Evolutionary conservation across 2,797 vertebrate species (phyloP), one percentile per base, ranked within the genome.

Genomic region (Basileuterus tristriatus): DNA sequence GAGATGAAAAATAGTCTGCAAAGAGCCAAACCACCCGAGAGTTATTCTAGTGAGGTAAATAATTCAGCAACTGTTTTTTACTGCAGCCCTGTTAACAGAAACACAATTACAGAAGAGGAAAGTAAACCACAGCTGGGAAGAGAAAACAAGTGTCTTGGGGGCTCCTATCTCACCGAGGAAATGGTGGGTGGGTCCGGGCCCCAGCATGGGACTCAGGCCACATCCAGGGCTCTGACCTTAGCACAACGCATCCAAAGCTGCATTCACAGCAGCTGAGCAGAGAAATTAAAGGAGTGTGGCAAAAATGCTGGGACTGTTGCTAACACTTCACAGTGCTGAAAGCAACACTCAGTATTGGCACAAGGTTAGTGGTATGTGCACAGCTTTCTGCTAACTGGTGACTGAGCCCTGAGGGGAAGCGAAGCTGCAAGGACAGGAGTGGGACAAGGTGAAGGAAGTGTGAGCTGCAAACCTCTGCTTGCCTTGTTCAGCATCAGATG

Each of bases 381-480:
- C 70, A 76, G 80, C 62, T 59, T 74, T 75, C 58, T 88, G 86
- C 80, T 65, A 12, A 41, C 76, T 23, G 22, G 64, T 3, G 37
- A 30, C 75, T 12, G 78, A 89, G 58, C 64, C 79, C 55, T 4
- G 14, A 8, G 6, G 82, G 72, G 68, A 87, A 15, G 58, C 9
- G 18, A 78, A 90, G 62, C 72, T 81, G 72, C 46, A 64, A 93
- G 79, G 91, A 94, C 83, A 86, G 43, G 62, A 93, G 62, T 27
- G 58, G 94, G 87, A 95, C 58, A 83, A 78, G 69, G 65, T 2
- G 0, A 89, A 58, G 49, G 53, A 88, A 69, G 80, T 22, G 43
- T 74, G 60, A 74, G 82, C 87, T 94, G 76, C 44, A 86, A 94
- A 93, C 72, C 76, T 89, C 71, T 85, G 82, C 91, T 56, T 71